Evolutionary conservation across 2,888 invertebrate genomes (phyloP), one percentile per base, ranked within the genome.

Genomic region (Lithophane leautieri): DNA sequence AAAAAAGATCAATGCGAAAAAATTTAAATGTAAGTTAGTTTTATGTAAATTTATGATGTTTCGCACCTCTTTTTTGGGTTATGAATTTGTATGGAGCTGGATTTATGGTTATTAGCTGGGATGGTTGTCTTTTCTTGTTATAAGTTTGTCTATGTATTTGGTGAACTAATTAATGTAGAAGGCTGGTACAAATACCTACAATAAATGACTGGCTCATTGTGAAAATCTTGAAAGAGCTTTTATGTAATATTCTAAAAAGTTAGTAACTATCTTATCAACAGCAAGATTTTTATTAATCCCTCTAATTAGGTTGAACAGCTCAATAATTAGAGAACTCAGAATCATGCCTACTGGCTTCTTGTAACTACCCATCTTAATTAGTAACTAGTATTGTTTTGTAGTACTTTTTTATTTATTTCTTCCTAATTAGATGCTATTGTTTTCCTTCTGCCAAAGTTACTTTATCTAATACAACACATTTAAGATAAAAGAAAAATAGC

Each of bases 21-120:
- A 86, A 90, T 90, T 84, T 76, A 87, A 90, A 90, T 89, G 82
- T 90, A 91, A 81, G 80, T 40, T 54, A 87, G 50, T 76, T 65
- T 75, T 78, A 86, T 85, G 85, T 34, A 83, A 83, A 85, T 88
- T 83, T 86, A 83, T 81, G 80, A 76, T 79, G 68, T 44, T 73
- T 73, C 50, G 14, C 58, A 52, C 63, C 69, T 34, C 56, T 61
- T 69, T 65, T 65, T 75, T 65, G 11, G 16, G 28, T 70, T 44
- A 70, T 74, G 58, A 70, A 68, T 56, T 56, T 12, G 12, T 74
- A 68, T 54, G 2, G 4, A 34, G 8, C 9, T 19, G 22, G n/a
- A 28, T 73, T 82, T 70, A 42, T 70, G 19, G 1, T 19, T 47
- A 22, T 56, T 56, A 19, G 50, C 14, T 52, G 25, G 42, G 14